Evolutionary conservation across 2,113 vertebrate genomes (phyloP), one percentile per base, ranked within the genome.

Genomic region (Sprattus sprattus): DNA sequence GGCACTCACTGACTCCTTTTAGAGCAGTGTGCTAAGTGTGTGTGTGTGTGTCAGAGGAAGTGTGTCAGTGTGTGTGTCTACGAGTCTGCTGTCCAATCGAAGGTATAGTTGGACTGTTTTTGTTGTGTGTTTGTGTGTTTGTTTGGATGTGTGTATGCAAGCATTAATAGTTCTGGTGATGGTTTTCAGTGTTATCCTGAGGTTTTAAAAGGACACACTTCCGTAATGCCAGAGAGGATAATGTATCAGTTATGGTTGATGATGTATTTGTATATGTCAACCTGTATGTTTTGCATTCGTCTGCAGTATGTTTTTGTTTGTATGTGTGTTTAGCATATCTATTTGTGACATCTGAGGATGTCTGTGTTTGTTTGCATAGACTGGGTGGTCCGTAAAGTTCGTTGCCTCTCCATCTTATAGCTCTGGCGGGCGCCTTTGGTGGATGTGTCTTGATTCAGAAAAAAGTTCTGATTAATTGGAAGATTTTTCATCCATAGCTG

Each of bases 31-130:
- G 64, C 86, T 39, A 39, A 39, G 39, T 39, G 39, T 39, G 13
- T 82, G n/a, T 71, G 60, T 54, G 87, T 81, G 57, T 83, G 84
- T 47, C 46, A 28, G 39, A 16, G 78, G 5, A 28, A 8, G 75
- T 82, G 54, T 60, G 52, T 84, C 44, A 46, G 28, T 84, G 81
- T 46, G 54, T 75, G 82, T 84, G 80, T 85, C 85, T 45, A 52
- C 52, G 78, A 46, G 39, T 11, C 64, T 71, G 10, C 25, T 13
- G 10, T 71, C 64, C 11, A 32, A 11, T 28, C 15, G 64, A 64
- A 64, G n/a, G 16, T 16, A n/a, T 60, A 60, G 22, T 49, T 11
- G 47, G 47, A 49, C 47, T 11, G 8, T 49, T 49, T 4, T 7
- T 7, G n/a, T n/a, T n/a, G n/a, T 46, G 46, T 46, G 3, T 47